Evolutionary conservation across 1,140 invertebrate species (phyloP).

Genomic region (Cheumatopsyche charites): DNA sequence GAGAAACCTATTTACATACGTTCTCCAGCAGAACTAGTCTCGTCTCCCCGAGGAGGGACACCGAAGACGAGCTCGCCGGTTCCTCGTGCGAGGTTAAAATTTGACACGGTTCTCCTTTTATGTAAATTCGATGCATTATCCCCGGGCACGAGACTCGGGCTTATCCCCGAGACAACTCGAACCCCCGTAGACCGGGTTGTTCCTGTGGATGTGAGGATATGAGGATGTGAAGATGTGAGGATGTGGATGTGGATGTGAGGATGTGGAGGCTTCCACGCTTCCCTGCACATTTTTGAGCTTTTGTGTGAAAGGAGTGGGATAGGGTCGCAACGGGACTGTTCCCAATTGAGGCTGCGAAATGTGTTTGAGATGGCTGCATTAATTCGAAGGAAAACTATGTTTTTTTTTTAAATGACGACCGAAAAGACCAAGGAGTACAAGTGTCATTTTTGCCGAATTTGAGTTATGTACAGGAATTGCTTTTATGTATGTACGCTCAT

Average conservation of each 20-base stretch:
- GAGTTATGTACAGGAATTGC: too few species aligned
- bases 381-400: not conserved
- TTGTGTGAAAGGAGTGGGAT: constrained; percentile 38
- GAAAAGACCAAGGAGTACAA: too few species aligned
- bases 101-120: constrained; percentile 49
- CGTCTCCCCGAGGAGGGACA: constrained; percentile 21
- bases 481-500: too few species aligned
- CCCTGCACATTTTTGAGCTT: constrained; percentile 38
- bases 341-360: not conserved
- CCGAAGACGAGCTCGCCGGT: constrained; percentile 1
- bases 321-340: not conserved
- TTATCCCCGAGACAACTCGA: constrained; percentile 34
- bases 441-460: too few species aligned
- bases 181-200: too few species aligned
- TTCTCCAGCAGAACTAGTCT: not conserved
- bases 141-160: constrained; percentile 22
- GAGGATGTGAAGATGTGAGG: constrained; percentile 1
- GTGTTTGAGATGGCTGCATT: too few species aligned
- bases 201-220: constrained; percentile 1
- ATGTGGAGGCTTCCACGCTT: constrained; percentile 31
- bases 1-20: constrained; percentile 29
- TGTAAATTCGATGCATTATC: constrained; percentile 47
- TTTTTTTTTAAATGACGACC: too few species aligned
- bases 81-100: constrained; percentile 45
- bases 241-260: constrained; percentile 7